Evolutionary conservation across 2,113 vertebrate species (phyloP).

Genomic region (Morone chrysops): DNA sequence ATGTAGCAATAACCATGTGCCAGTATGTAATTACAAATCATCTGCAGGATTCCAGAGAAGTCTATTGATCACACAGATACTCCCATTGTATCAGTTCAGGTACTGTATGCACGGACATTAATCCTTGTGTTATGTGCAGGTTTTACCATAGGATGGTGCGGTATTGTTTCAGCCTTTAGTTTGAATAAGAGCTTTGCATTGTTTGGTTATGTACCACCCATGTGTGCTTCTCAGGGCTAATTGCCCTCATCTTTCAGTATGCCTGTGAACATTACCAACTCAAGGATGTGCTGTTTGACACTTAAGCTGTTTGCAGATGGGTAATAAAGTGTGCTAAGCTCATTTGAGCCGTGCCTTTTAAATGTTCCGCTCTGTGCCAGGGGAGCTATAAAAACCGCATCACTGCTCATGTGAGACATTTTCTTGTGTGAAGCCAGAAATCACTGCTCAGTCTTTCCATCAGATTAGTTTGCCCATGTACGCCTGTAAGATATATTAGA

Average conservation of each 20-base stretch:
- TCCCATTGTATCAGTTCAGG: conserved; percentile 6
- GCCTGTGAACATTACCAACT: conserved; percentile 69
- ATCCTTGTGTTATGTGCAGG: conserved; percentile 5
- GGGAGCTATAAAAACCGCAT: conserved; percentile 74
- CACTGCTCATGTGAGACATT: conserved; percentile 72
- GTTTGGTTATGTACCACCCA: conserved; percentile 55
- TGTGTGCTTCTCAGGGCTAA: conserved; percentile 58
- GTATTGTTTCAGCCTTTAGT: conserved; percentile 26
- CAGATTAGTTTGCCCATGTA: conserved; percentile 68
- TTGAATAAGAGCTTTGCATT: conserved; percentile 53
- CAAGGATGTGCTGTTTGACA: conserved; percentile 69
- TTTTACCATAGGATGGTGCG: background rate
- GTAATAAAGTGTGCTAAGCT: conserved; percentile 79
- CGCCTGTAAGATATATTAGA: conserved; percentile 51
- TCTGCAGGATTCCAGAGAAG: background rate
- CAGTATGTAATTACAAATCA: conserved; percentile 20
- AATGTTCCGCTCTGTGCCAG: conserved; percentile 69
- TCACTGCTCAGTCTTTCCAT: conserved; percentile 66
- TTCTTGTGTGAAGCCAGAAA: conserved; percentile 66
- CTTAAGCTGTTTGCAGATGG: conserved; percentile 79
- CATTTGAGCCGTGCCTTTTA: conserved; percentile 78
- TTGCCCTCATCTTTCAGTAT: conserved; percentile 63
- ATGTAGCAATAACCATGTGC: background rate
- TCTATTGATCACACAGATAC: too few species aligned
- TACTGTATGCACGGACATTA: background rate